Evolutionary conservation across 2,797 vertebrate species (phyloP), one percentile per base, ranked within the genome.

Genomic region (Kryptopterus vitreolus): DNA sequence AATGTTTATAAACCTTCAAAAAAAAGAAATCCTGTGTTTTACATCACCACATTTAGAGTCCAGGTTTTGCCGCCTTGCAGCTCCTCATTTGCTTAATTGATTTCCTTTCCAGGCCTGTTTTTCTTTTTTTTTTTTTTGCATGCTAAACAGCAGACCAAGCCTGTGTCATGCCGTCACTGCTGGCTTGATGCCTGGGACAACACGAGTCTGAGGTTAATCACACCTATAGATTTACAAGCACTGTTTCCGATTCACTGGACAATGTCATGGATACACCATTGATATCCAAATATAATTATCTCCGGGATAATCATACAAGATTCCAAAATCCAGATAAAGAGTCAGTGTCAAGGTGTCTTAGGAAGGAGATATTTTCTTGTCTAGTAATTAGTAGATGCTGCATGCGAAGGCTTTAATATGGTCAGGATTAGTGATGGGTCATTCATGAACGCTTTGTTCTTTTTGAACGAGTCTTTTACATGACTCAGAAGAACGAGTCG

Each of bases 71-170:
- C 76, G 77, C 73, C 65, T 76, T 79, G 66, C 70, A 33, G 59
- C 73, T 86, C 78, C 78, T 87, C 85, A 80, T 89, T 85, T 79
- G 57, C 52, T 57, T 76, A 76, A 91, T 89, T 85, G 89, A 90
- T 89, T 89, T 84, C 61, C 83, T 82, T 85, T 85, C 84, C 80
- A 81, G 76, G 78, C 57, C 74, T 58, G 80, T 84, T 86, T n/a
- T n/a, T n/a, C n/a, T n/a, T n/a, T n/a, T n/a, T n/a, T n/a, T n/a
- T n/a, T n/a, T n/a, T n/a, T 84, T 80, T 82, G 82, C 70, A 84
- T 89, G 83, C 81, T 86, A 87, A 86, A 82, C n/a, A 43, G 38
- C 78, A 75, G 55, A 81, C 70, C 5, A 77, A 85, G 78, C 69
- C 57, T n/a, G 11, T 80, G 81, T 84, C 84, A 82, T 80, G 69